Percentiles rank a stretch among this genome's conserved stretches.
These are phyloP conservation scores for Argyrosomus regius DNA, from an alignment of 2,797 vertebrate genomes.

Conservation along the genomic window DNA sequence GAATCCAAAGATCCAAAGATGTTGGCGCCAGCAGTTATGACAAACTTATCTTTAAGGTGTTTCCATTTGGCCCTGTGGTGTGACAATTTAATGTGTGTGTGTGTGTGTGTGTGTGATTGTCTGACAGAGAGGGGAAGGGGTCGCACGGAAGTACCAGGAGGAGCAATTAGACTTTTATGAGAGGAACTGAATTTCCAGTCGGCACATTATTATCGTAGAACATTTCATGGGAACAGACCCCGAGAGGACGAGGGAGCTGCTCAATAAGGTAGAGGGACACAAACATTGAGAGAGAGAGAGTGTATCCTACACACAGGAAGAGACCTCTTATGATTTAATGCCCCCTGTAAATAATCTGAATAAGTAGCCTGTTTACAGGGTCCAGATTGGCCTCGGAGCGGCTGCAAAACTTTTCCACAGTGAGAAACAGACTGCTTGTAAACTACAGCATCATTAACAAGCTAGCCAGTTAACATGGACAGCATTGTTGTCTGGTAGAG, in stretches of 20 bases:
- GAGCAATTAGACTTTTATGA: slow-evolving; percentile 78
- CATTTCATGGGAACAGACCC: slow-evolving; percentile 52
- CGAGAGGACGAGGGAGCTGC: slow-evolving; percentile 39
- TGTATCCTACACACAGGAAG: slow-evolving; percentile 73
- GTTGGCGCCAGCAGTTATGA: slow-evolving; percentile 13
- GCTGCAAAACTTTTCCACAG: slow-evolving; percentile 68
- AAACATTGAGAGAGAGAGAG: slow-evolving; percentile 2
- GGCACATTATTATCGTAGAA: slow-evolving; percentile 55
- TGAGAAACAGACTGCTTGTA: slow-evolving; percentile 58
- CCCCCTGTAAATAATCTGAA: slow-evolving; percentile 75
- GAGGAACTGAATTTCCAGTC: slow-evolving; percentile 74
- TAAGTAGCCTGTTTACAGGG: slow-evolving; percentile 73
- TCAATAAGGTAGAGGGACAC: slow-evolving; percentile 28
- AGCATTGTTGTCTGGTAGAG: slow-evolving; percentile 39
- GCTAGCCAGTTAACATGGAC: slow-evolving; percentile 47
- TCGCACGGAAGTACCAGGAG: slow-evolving; percentile 62
- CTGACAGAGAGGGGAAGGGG: slow-evolving; percentile 9
- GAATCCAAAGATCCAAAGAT: slow-evolving; percentile 45
- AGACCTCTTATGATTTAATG: slow-evolving; percentile 77
- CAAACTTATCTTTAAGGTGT: slow-evolving; percentile 48
- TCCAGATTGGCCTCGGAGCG: slow-evolving; percentile 44
- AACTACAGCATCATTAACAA: slow-evolving; percentile 57
- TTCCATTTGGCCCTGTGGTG: slow-evolving; percentile 53
- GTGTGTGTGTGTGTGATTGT: slow-evolving; percentile 39
- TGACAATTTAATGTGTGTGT: slow-evolving; percentile 50